Conservation (phyloP, 2,888 invertebrate species). For the Cephus sareptanus region DNA sequence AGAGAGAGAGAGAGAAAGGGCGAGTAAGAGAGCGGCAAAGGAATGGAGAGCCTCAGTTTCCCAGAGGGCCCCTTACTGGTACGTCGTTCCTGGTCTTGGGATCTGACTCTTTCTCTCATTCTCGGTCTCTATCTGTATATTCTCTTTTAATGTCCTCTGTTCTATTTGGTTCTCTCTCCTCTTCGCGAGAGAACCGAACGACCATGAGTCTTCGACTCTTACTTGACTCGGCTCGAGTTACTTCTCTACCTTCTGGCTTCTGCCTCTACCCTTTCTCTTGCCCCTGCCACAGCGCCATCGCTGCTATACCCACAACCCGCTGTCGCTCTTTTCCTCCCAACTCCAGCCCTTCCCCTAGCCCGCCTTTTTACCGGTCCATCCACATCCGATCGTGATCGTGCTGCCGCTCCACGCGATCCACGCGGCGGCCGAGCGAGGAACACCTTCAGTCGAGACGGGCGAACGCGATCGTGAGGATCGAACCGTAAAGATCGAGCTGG, state of each 20-base stretch:
- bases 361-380: slow-evolving; percentile 6
- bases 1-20: slow-evolving; percentile 9
- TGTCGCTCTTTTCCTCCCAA: background rate
- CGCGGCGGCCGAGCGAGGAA: background rate
- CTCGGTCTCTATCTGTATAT: background rate
- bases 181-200: background rate
- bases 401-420: slow-evolving; percentile 42
- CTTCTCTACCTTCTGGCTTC: background rate
- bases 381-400: slow-evolving; percentile 30
- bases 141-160: background rate
- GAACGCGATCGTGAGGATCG: slow-evolving; percentile 47
- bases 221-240: background rate
- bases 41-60: slow-evolving; percentile 1
- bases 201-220: background rate
- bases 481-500: slow-evolving; percentile 7
- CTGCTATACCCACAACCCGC: background rate
- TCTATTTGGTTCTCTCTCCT: background rate
- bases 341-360: background rate
- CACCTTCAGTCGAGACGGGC: slow-evolving; percentile 39
- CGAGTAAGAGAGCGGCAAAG: background rate
- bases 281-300: background rate
- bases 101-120: background rate
- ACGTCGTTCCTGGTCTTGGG: background rate
- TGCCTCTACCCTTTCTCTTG: background rate
- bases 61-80: background rate